Percentiles rank a stretch among this genome's conserved stretches.
These are phyloP conservation scores for Heterotilapia buettikoferi DNA, from an alignment of 2,113 vertebrate genomes.

Conservation along the genomic window DNA sequence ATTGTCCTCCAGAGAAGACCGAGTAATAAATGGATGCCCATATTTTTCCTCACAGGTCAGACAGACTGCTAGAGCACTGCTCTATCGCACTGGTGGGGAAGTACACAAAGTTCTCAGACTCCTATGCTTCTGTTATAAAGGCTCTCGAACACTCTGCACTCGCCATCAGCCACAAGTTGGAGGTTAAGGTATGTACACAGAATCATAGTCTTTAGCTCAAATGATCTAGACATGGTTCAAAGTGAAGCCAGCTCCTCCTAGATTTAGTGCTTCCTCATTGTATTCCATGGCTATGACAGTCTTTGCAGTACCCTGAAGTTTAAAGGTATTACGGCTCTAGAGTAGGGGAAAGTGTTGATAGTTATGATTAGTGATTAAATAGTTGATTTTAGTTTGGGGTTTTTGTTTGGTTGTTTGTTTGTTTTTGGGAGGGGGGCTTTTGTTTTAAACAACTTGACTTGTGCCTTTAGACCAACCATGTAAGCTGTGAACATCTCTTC, in stretches of 20 bases:
- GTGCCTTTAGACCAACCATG: neutral
- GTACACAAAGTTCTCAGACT: conserved; percentile 96
- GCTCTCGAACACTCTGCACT: conserved; percentile 93
- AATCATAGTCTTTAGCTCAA: neutral
- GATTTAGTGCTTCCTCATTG: neutral
- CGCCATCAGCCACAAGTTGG: conserved; percentile 92
- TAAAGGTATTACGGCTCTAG: neutral
- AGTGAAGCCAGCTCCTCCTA: neutral
- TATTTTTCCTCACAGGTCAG: conserved; percentile 73
- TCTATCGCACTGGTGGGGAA: conserved; percentile 93
- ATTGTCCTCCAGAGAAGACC: neutral
- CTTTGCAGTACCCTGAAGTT: neutral
- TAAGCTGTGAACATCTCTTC: neutral
- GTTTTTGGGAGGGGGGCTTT: neutral
- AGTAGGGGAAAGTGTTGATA: neutral
- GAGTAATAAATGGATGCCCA: neutral
- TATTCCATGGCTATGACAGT: neutral
- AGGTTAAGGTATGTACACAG: conserved; percentile 81
- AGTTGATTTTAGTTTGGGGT: neutral
- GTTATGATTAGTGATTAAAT: neutral
- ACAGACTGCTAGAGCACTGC: conserved; percentile 86
- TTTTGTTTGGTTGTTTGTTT: neutral
- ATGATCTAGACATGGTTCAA: neutral
- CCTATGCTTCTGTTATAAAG: conserved; percentile 95
- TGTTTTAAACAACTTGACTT: neutral